A percentile compares a stretch with the other conserved stretches of the same genome.
phyloP scores from a whole-genome alignment of 2,888 invertebrate species.

The Oxycera nigricornis region DNA sequence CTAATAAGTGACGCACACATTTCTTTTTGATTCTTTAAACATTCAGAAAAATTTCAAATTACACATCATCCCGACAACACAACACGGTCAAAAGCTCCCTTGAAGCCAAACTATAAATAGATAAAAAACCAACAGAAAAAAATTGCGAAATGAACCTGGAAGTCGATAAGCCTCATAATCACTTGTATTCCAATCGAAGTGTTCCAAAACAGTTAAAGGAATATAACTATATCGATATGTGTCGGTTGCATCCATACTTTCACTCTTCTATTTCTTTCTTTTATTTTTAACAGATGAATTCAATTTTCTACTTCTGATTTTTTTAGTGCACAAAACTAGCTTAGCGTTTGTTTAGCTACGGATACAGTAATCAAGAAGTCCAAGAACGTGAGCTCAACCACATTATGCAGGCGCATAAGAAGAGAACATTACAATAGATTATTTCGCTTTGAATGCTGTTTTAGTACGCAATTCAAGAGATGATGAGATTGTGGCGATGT shows the following conservation, averaged over 20 bases:
- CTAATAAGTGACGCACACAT: no score
- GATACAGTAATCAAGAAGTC: neutral
- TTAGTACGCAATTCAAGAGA: conserved; percentile 11
- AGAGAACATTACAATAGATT: neutral
- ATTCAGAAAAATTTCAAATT: no score
- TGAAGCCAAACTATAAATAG: neutral
- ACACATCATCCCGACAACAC: neutral
- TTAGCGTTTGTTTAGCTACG: neutral
- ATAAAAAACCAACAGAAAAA: conserved; percentile 13
- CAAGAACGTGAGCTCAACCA: neutral
- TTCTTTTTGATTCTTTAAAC: no score
- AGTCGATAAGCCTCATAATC: conserved; percentile 47
- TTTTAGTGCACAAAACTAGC: conserved; percentile 9
- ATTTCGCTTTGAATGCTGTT: neutral
- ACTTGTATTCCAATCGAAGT: conserved; percentile 51
- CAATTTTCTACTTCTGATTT: neutral
- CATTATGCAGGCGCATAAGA: conserved; percentile 1
- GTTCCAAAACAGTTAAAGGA: conserved; percentile 60
- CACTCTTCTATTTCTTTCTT: neutral
- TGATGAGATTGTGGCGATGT: neutral
- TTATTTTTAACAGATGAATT: neutral
- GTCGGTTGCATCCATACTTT: conserved; percentile 49
- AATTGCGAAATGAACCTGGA: conserved; percentile 45
- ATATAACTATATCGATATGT: conserved; percentile 55
- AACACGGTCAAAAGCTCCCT: neutral